Conservation (phyloP, 2,888 invertebrate genomes). For the Drosophila multiciliata region DNA sequence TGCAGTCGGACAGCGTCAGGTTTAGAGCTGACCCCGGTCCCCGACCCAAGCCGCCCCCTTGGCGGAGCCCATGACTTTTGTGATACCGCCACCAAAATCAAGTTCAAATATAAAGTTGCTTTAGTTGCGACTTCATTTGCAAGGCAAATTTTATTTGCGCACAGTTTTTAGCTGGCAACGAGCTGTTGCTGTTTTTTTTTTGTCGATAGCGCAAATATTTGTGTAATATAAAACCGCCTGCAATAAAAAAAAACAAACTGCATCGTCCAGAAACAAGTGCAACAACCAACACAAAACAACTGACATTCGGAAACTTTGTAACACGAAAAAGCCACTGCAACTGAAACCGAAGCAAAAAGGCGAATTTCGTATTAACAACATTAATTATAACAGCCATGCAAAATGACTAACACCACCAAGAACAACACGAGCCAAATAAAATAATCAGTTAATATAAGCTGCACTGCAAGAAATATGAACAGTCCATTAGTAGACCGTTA, state of each 20-base stretch:
- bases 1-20: slow-evolving; percentile 68
- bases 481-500: not conserved
- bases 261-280: slow-evolving; percentile 59
- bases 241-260: slow-evolving; percentile 52
- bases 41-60: slow-evolving; percentile 41
- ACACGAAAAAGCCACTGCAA: slow-evolving; percentile 59
- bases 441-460: slow-evolving; percentile 66
- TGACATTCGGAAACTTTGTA: slow-evolving; percentile 62
- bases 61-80: slow-evolving; percentile 63
- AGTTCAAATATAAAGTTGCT: slow-evolving; percentile 75
- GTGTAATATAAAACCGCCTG: slow-evolving; percentile 80
- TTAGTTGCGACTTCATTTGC: slow-evolving; percentile 65
- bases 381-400: slow-evolving; percentile 75
- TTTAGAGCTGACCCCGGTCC: slow-evolving; percentile 67
- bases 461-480: slow-evolving; percentile 46
- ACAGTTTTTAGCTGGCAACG: slow-evolving; percentile 43
- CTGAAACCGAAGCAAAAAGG: slow-evolving; percentile 50
- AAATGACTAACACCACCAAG: slow-evolving; percentile 33
- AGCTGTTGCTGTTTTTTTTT: slow-evolving; percentile 46
- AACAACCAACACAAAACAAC: slow-evolving; percentile 56
- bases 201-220: slow-evolving; percentile 67
- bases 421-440: slow-evolving; percentile 53
- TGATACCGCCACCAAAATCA: slow-evolving; percentile 73
- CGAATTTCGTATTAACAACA: slow-evolving; percentile 73
- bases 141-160: slow-evolving; percentile 68